phyloP scores from a whole-genome alignment of 2,797 vertebrate species.

The Pangasius sanitwongsei region DNA sequence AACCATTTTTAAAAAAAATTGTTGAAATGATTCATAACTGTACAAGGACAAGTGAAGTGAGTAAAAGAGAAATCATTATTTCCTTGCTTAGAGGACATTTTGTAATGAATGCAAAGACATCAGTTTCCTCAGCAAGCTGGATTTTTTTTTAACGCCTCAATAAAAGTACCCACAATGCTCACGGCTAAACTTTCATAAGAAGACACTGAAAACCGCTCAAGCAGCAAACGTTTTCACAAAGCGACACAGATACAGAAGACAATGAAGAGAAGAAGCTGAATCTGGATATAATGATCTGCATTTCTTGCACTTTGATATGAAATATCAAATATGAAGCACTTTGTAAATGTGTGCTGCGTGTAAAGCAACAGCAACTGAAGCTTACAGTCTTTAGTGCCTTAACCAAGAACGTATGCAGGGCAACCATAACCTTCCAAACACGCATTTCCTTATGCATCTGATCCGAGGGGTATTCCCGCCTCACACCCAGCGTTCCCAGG shows the following conservation, averaged over 20 bases:
- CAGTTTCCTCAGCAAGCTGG: not conserved
- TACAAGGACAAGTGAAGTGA: not conserved
- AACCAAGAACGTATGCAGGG: not conserved
- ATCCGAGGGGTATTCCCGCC: not conserved
- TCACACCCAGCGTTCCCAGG: not conserved
- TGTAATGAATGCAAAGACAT: conserved; percentile 41
- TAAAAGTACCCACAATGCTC: conserved; percentile 22
- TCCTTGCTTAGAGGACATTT: conserved; percentile 34
- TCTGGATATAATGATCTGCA: not conserved
- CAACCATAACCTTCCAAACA: not conserved
- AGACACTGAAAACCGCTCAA: conserved; percentile 1
- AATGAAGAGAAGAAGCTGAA: not conserved
- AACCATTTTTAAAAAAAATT: not conserved
- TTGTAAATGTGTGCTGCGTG: not conserved
- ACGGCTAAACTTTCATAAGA: conserved; percentile 6
- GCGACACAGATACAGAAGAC: not conserved
- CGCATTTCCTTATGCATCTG: not conserved
- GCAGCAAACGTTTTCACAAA: conserved; percentile 8
- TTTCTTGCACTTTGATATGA: not conserved
- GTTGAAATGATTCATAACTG: not conserved
- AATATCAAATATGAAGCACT: not conserved
- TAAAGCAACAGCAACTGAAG: not conserved
- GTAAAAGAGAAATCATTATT: conserved; percentile 17
- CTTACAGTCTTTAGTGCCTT: not conserved
- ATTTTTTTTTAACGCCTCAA: conserved; percentile 20